Conservation (phyloP, 2,797 vertebrate genomes). For the Craterocephalus amniculus region DNA sequence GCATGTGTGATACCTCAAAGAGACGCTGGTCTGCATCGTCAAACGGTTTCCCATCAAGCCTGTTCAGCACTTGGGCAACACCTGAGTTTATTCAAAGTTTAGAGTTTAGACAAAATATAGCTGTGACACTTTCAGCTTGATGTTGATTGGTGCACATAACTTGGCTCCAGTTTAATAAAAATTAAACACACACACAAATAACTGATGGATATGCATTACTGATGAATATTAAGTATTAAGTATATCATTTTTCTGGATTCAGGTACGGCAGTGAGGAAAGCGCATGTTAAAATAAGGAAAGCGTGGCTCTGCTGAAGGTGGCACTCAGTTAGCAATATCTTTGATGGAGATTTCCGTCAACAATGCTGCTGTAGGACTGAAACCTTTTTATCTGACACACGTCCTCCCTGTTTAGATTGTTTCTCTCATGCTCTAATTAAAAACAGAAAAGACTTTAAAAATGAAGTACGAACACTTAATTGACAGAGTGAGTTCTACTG, state of each 20-base stretch:
- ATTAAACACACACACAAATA: constrained; percentile 9
- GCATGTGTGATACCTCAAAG: constrained; percentile 88
- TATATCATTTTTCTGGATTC: not conserved
- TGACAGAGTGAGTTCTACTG: constrained; percentile 44
- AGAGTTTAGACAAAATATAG: constrained; percentile 14
- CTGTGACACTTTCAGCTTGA: constrained; percentile 13
- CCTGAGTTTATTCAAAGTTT: constrained; percentile 82
- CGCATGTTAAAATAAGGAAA: not conserved
- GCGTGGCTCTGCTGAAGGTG: constrained; percentile 1
- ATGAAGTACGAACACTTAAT: constrained; percentile 53
- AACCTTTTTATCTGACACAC: constrained; percentile 42
- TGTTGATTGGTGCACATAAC: constrained; percentile 15
- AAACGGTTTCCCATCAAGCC: constrained; percentile 96
- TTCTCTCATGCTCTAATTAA: constrained; percentile 55
- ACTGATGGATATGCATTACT: constrained; percentile 39
- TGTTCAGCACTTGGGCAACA: constrained; percentile 97
- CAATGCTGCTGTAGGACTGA: constrained; percentile 19
- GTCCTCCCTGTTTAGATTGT: constrained; percentile 15
- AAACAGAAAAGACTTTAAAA: constrained; percentile 43
- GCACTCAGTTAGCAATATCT: constrained; percentile 31
- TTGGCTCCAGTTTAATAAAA: not conserved
- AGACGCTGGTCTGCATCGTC: constrained; percentile 96
- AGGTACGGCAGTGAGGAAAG: not conserved
- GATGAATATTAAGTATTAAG: constrained; percentile 35
- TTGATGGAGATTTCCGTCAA: constrained; percentile 21